A percentile compares a stretch with the other conserved stretches of the same genome.
phyloP scores from a whole-genome alignment of 2,113 vertebrate species.

The Clarias macrocephalus region DNA sequence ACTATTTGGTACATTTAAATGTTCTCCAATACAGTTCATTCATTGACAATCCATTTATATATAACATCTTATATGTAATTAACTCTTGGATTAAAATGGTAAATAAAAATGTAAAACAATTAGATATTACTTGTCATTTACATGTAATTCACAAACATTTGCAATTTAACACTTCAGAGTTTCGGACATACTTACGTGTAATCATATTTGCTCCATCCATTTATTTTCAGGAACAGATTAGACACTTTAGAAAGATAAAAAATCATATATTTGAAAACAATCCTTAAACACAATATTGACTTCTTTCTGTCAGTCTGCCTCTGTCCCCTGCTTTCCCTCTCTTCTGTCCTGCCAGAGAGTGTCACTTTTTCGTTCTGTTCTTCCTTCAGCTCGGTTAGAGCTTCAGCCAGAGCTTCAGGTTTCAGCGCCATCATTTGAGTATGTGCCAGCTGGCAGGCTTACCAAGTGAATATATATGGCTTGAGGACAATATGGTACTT shows the following conservation, averaged over 20 bases:
- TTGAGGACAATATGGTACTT: constrained; percentile 15
- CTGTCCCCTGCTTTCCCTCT: constrained; percentile 30
- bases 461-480: constrained; percentile 21
- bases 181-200: constrained; percentile 2
- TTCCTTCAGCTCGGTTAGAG: constrained; percentile 48
- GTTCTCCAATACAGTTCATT: background rate
- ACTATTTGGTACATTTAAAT: background rate
- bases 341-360: constrained; percentile 49
- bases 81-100: background rate
- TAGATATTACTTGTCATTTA: too few relatives aligned
- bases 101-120: background rate
- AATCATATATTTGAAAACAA: background rate
- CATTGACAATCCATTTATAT: background rate
- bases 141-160: background rate
- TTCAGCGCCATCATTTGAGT: constrained; percentile 52
- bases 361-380: constrained; percentile 48
- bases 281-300: background rate
- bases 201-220: background rate
- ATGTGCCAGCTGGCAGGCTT: constrained; percentile 49
- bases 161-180: background rate
- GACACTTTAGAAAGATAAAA: background rate
- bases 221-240: background rate
- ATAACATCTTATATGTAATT: background rate
- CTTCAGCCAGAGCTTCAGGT: constrained; percentile 55
- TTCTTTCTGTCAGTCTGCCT: constrained; percentile 18